phyloP scores from a whole-genome alignment of 2,113 vertebrate species.

The Xyrauchen texanus region DNA sequence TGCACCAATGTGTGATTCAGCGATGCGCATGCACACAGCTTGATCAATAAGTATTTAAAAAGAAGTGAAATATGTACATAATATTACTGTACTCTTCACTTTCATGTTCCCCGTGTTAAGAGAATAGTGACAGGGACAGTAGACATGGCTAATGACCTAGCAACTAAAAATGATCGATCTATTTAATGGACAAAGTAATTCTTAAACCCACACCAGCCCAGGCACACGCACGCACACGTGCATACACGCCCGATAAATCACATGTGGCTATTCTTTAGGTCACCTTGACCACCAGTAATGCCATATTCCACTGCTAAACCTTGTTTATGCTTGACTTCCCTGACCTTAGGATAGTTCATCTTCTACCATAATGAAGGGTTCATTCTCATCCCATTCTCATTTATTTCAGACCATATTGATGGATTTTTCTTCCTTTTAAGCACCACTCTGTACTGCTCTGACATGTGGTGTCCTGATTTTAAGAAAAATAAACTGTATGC shows the following conservation, averaged over 20 bases:
- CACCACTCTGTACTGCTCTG: neutral
- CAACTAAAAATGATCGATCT: too few relatives aligned
- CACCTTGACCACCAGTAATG: neutral
- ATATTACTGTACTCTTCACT: too few relatives aligned
- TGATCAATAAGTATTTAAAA: too few relatives aligned
- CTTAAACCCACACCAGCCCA: too few relatives aligned
- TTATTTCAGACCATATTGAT: constrained; percentile 10
- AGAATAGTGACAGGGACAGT: too few relatives aligned
- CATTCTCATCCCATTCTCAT: neutral
- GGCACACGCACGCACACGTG: neutral
- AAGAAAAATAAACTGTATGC: neutral
- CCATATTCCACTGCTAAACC: neutral
- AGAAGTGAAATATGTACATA: too few relatives aligned
- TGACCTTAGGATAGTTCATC: neutral
- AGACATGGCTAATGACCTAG: too few relatives aligned
- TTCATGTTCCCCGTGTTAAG: too few relatives aligned
- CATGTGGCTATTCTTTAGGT: neutral
- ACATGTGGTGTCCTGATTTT: neutral
- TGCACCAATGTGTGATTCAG: neutral
- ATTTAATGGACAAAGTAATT: too few relatives aligned
- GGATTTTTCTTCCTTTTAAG: neutral
- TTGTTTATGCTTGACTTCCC: neutral
- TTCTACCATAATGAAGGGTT: constrained; percentile 5
- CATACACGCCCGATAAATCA: neutral
- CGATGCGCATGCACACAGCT: neutral